Percentiles rank a stretch among this genome's conserved stretches.
Conservation (phyloP, 2,888 invertebrate species). For the Melolontha melolontha region DNA sequence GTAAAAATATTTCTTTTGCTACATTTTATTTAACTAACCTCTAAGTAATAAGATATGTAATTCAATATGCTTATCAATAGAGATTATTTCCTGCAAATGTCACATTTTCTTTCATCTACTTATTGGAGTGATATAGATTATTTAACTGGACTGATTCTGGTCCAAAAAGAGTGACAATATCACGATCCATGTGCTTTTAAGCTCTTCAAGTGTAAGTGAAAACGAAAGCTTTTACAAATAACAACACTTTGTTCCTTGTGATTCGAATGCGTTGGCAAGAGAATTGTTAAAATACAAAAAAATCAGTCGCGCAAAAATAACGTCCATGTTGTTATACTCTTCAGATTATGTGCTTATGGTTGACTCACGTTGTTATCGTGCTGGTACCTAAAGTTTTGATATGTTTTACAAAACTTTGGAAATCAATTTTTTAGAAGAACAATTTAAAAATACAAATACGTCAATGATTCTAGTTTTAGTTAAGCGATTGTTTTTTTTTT, state of each 20-base stretch:
- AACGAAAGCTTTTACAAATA: constrained; percentile 9
- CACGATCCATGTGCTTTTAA: constrained; percentile 25
- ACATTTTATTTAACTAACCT: constrained; percentile 23
- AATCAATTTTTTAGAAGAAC: no score
- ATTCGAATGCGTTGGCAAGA: constrained; percentile 20
- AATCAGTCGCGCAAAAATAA: constrained; percentile 6
- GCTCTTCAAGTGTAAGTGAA: constrained; percentile 15
- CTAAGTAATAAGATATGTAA: constrained; percentile 41
- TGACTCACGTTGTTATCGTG: no score
- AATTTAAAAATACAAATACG: no score
- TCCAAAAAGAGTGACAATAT: constrained; percentile 18
- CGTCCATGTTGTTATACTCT: neutral
- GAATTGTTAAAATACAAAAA: constrained; percentile 17
- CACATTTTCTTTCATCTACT: neutral
- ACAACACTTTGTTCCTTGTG: no score
- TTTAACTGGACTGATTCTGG: constrained; percentile 1
- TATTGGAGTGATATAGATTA: neutral
- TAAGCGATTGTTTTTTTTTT: no score
- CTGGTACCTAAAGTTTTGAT: no score
- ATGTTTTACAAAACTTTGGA: no score
- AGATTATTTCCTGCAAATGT: constrained; percentile 24
- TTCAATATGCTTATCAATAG: constrained; percentile 39
- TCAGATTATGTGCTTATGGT: no score
- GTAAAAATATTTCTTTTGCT: constrained; percentile 35
- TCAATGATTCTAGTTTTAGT: no score